Evolutionary conservation across 1,140 invertebrate species (phyloP), one percentile per base, ranked within the genome.

Genomic region (Pristionchus pacificus): DNA sequence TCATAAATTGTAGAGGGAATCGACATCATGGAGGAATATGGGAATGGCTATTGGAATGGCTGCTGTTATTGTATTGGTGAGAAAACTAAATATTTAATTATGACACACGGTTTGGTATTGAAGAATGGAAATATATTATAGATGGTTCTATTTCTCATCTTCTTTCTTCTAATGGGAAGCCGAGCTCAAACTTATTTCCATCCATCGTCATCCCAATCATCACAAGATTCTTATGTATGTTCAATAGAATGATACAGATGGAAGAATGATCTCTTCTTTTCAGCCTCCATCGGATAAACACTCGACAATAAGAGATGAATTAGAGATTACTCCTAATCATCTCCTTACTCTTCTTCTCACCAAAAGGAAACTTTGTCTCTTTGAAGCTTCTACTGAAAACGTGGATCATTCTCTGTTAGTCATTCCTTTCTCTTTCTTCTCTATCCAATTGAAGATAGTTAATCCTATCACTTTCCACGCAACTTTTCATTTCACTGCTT

Each of bases 271-370:
- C n/a, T n/a, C n/a, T n/a, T n/a, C n/a, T n/a, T n/a, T n/a, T n/a
- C n/a, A n/a, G n/a, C n/a, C 19, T 49, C 38, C 6, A 49, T 10
- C 6, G 19, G 38, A 49, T 49, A 49, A 49, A 19, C 38, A 49
- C 38, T 49, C 38, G 6, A 49, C 38, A 49, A 6, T 6, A 10
- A 6, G 19, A 49, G 6, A 6, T 19, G 38, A 49, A 49, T 10
- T 49, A 15, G 71, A 74, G 27, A 68, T 77, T 25, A 71, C 73
- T 13, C 67, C 75, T 10, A 76, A 68, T 49, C 70, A 75, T 60
- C 38, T 76, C 1, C 61, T 76, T 25, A 76, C 75, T n/a, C 61
- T 72, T 24, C 19, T 76, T 30, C 76, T 76, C n/a, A 76, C 75
- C 19, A 76, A 76, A 60, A 60, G 75, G 55, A 76, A 76, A 49